Evolutionary conservation across 2,888 invertebrate species (phyloP), one percentile per base, ranked within the genome.

Genomic region (Pyralis farinalis): DNA sequence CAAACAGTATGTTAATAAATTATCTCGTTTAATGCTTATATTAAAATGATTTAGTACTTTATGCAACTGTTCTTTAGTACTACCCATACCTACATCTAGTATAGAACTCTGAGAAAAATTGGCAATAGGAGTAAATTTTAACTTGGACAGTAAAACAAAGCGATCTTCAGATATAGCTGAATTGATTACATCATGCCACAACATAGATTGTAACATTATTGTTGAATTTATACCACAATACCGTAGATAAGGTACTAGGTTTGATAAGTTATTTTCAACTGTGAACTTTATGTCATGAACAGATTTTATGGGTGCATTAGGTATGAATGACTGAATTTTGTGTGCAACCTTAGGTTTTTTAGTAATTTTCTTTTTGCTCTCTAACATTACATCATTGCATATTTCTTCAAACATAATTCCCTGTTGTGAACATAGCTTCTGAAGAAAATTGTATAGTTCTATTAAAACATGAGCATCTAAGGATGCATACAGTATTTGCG

Each of bases 381-480:
- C 82, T 58, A 88, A 63, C 90, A 91, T 90, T 40, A 93, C 70
- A 67, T 91, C 88, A 67, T 90, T 90, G 55, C 92, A 92, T 44
- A 92, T 87, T 55, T 93, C 92, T 44, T 92, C 90, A 74, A 94
- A 93, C 39, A 91, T 90, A 42, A 93, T 90, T 22, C 81, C 69
- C 53, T 90, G 88, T 37, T 86, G 71, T 39, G 70, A 64, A 60
- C 83, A 79, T 40, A 71, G 39, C 31, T 69, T 76, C 55, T 88
- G 84, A 30, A 97, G 74, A 33, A 91, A 91, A 39, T 93, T 90
- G 78, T 95, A 96, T 27, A 97, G 90, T 81, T 96, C 93, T 53
- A 98, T 72, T 42, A 98, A 87, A 58, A 97, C 96, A 83, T 92
- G 94, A 0, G 97, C 97, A 90, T 98, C 98, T 38, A 97, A 78